Base-by-base conservation (phyloP, 2,888 invertebrate genomes). In the Drosophila ezoana region DNA sequence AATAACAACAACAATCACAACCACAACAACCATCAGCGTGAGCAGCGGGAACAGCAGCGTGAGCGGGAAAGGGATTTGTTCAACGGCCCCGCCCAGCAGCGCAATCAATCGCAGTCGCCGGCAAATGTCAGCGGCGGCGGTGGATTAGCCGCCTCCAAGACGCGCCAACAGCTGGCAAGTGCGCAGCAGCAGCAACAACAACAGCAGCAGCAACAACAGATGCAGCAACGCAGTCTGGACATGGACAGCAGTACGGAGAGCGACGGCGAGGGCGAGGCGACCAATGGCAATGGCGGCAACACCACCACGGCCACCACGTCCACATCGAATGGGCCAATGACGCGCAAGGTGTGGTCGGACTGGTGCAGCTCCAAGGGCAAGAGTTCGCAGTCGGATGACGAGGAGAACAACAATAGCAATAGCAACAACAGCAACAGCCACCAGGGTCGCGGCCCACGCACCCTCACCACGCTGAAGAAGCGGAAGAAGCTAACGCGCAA, bases 301-400 rank as follows among this genome's bases (percentile, higher is more conserved):
- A 74, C 72, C 23, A 75, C 83, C 8, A 85, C 83, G 13, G 38
- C 77, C 16, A 81, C 82, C 33, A 81, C 79, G 8, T 88, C 80
- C 13, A 69, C 72, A 5, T 81, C 85, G 33, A 84, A 83, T 52
- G 89, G 89, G n/a, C 95, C 95, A 3, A 96, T 96, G 23, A 96
- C 96, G 8, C 93, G 96, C 18, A 93, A 95, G 76, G 95, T 95
- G 48, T 96, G 96, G 96, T 95, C 95, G 4, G 95, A 96, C 90
- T 95, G 95, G 94, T 95, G 94, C 89, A 93, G 93, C 51, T 94
- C 94, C 32, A 94, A 94, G 82, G 94, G 93, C 44, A 94, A 94
- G 83, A 94, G 94, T 80, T 94, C 94, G 69, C 94, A 94, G 81
- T 94, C 94, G 16, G 94, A 95, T 73, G 94, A 94, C 58, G 94